Evolutionary conservation across 2,888 invertebrate species (phyloP).

Genomic region (Corbicula japonica): DNA sequence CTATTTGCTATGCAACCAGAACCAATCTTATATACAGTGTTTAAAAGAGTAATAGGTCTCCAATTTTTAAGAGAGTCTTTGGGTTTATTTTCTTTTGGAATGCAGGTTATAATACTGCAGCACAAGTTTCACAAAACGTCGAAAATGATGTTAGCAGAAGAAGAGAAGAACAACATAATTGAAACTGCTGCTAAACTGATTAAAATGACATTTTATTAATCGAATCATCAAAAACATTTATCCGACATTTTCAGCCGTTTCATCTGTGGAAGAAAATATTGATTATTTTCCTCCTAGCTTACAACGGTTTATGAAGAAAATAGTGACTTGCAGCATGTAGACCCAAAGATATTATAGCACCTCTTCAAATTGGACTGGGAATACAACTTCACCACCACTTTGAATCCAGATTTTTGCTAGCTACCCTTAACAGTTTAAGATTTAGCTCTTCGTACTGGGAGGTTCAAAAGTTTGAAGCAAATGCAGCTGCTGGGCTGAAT

Average conservation of each 20-base stretch:
- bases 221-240: conserved; percentile 4
- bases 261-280: conserved; percentile 7
- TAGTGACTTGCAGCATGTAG: conserved; percentile 50
- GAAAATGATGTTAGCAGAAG: neutral
- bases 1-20: no score
- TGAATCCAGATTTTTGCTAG: conserved; percentile 70
- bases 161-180: conserved; percentile 25
- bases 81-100: no score
- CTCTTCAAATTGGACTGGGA: conserved; percentile 67
- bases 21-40: no score
- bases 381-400: conserved; percentile 71
- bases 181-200: conserved; percentile 26
- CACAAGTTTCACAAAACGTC: conserved; percentile 22
- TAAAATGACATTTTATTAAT: conserved; percentile 12
- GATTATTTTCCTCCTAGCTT: conserved; percentile 54
- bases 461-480: conserved; percentile 53
- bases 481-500: conserved; percentile 40
- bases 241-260: conserved; percentile 1
- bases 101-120: no score
- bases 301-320: conserved; percentile 28
- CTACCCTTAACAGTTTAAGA: conserved; percentile 65
- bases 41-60: no score
- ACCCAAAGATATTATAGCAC: conserved; percentile 61
- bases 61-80: no score
- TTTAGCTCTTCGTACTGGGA: conserved; percentile 67